Base-by-base conservation (phyloP, 2,888 invertebrate species). In the Diplolepis rosae region DNA sequence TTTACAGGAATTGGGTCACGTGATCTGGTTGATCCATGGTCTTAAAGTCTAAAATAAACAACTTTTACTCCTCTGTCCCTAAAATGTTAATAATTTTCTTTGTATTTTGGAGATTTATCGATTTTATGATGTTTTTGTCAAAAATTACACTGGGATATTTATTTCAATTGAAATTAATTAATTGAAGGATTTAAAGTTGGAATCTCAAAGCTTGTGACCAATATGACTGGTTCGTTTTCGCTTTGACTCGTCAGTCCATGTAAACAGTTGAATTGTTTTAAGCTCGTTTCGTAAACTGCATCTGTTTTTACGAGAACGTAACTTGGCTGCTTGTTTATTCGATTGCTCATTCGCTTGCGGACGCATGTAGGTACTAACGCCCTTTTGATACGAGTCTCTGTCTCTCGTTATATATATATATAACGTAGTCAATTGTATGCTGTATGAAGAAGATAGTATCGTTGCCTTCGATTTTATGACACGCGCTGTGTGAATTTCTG, bases 231-330 rank as follows among this genome's bases (percentile, higher is more conserved):
- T 61, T 61, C 61, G 39, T 42, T 42, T 61, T 61, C 61, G n/a
- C 61, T 42, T 61, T 42, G 61, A 61, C 61, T 61, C 39, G 61
- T 61, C 61, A 61, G 39, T 24, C 61, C 61, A n/a, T 61, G 61
- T 42, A 61, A 61, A 61, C 61, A 61, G 35, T 52, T 24, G 27
- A 48, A 48, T 39, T 45, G 56, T 51, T 48, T 68, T 30, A 42
- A 71, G 73, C 72, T 72, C 73, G 75, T 80, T 79, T 81, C 78
- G 75, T 80, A 79, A 80, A 75, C 67, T 74, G 61, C 79, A 80
- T 80, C 77, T 77, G 79, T 73, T 79, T 73, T 73, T 74, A 72
- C 72, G 71, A 72, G 75, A 75, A 61, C 66, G 35, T 51, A 54
- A 22, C 72, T 39, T 48, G 54, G 50, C 68, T 51, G 68, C 48